phyloP scores from a whole-genome alignment of 2,113 vertebrate genomes.

The Petrocephalus zakoni region DNA sequence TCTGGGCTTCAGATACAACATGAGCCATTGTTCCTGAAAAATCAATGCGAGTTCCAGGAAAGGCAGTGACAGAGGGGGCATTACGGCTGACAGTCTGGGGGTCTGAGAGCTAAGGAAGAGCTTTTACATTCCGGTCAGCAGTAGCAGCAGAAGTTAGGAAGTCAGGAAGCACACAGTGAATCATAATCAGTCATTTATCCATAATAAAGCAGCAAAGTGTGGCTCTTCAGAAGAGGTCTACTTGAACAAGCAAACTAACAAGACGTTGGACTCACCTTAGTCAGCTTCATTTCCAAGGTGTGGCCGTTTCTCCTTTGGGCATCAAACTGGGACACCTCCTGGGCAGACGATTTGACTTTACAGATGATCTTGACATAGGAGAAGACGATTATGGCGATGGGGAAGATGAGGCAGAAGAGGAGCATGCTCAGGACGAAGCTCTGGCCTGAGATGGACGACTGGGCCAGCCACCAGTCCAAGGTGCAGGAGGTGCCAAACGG shows the following conservation, averaged over 20 bases:
- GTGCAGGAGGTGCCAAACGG: conserved; percentile 94
- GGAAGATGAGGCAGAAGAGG: conserved; percentile 89
- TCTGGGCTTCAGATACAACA: not conserved
- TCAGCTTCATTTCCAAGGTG: conserved; percentile 84
- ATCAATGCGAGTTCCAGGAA: not conserved
- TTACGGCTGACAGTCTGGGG: not conserved
- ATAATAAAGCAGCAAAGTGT: not conserved
- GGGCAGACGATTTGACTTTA: conserved; percentile 85
- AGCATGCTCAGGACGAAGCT: conserved; percentile 83
- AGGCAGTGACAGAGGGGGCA: not conserved
- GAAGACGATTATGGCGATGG: conserved; percentile 78
- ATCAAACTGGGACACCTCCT: conserved; percentile 81
- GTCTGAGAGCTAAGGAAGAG: not conserved
- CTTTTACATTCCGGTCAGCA: not conserved
- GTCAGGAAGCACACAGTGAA: not conserved
- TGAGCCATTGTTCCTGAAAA: not conserved
- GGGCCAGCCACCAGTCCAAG: conserved; percentile 91
- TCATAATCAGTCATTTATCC: not conserved
- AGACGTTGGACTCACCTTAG: conserved; percentile 66
- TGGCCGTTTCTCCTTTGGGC: conserved; percentile 76
- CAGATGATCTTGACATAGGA: conserved; percentile 86
- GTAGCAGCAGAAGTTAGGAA: not conserved
- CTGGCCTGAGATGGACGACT: conserved; percentile 77
- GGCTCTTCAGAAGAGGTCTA: not conserved
- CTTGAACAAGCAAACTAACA: not conserved